Evolutionary conservation across 1,140 invertebrate species (phyloP), one percentile per base, ranked within the genome.

Genomic region (Sitodiplosis mosellana): DNA sequence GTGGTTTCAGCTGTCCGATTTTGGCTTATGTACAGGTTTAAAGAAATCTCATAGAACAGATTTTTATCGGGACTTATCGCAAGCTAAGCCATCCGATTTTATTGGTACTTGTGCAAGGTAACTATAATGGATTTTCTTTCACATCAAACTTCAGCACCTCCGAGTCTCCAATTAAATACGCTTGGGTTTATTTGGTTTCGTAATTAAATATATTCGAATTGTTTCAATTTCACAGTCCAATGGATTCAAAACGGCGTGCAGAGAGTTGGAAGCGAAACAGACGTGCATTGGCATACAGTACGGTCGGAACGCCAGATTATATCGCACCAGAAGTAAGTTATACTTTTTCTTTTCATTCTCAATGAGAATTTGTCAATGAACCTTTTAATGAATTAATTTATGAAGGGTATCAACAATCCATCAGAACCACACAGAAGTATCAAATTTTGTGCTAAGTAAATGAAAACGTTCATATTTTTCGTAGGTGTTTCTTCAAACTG

Each of bases 1-100:
- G 5, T 19, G 2, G 6, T 45, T 15, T 33, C 17, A 64, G 61
- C 56, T 64, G 20, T 92, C 88, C 18, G 96, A 99, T 70, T 99
- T 99, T 72, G 96, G 96, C 22, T 72, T 99, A 22, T 99, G 96
- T 68, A 99, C 96, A 3, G 96, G 96, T 34, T 73, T 99, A 42
- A 99, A 99, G 67, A 98, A 99, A 68, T 94, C 93, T 50, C 96
- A 99, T 68, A 75, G 94, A 57, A 99, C 96, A 48, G 95, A 99
- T 67, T 98, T 98, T 72, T 99, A 99, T 69, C 76, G 95, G 59
- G 94, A 99, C 72, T 78, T 99, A 53, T 94, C 91, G 58, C 85
- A 93, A 66, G 88, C 89, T 12, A 93, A 94, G 65, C 87, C 90
- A 49, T 90, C 87, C 18, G 88, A 94, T 72, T 90, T 90, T 61